Percentiles rank a stretch among this genome's conserved stretches.
phyloP scores from a whole-genome alignment of 1,140 invertebrate species.

The Sminthurides bifidus region DNA sequence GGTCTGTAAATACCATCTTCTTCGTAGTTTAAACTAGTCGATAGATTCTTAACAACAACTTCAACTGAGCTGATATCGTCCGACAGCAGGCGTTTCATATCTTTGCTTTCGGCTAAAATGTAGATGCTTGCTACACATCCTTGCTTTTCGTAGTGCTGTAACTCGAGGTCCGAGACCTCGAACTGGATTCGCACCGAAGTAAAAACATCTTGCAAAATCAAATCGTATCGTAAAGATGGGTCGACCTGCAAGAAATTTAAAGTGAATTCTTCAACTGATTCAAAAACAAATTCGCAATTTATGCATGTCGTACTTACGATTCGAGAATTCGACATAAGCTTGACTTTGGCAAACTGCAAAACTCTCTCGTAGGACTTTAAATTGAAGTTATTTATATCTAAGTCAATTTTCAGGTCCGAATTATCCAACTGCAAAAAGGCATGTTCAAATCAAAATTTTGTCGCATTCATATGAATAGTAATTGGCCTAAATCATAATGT shows the following conservation, averaged over 20 bases:
- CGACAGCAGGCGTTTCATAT: conserved; percentile 14
- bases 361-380: conserved; percentile 20
- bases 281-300: not conserved
- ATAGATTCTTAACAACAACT: conserved; percentile 24
- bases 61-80: conserved; percentile 22
- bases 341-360: conserved; percentile 25
- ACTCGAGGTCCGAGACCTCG: conserved; percentile 23
- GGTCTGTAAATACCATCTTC: conserved; percentile 23
- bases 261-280: not conserved
- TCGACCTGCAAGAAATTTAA: conserved; percentile 16
- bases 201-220: conserved; percentile 16
- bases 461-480: no score
- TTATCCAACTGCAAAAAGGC: conserved; percentile 22
- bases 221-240: conserved; percentile 7
- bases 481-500: no score
- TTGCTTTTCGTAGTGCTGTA: conserved; percentile 25
- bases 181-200: conserved; percentile 19
- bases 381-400: conserved; percentile 29
- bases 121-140: conserved; percentile 16
- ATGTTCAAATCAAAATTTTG: no score
- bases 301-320: conserved; percentile 14
- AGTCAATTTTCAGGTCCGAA: conserved; percentile 20
- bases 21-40: conserved; percentile 11
- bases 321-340: conserved; percentile 20
- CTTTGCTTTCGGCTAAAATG: conserved; percentile 22